Evolutionary conservation across 1,140 invertebrate species (phyloP), one percentile per base, ranked within the genome.

Genomic region (Drosophila nikananu): DNA sequence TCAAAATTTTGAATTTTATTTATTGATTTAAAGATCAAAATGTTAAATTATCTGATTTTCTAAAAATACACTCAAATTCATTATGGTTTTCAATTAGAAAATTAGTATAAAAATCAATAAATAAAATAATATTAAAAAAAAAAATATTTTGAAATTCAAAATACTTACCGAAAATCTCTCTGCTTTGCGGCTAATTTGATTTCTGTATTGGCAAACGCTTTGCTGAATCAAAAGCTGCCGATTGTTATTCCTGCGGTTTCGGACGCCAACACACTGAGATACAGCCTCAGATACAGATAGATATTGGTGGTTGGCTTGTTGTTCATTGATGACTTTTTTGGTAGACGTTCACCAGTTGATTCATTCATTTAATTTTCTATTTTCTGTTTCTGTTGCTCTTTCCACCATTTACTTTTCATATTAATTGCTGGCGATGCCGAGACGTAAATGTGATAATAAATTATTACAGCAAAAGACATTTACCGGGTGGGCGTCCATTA

Each of bases 391-490:
- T 49, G 51, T 37, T 57, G 21, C 54, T 57, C 37, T 35, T 60
- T 67, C 64, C 48, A 59, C 64, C 76, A 70, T 66, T 83, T 79
- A 66, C 76, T 83, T 80, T 86, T 87, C 63, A 76, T 86, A 89
- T 91, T 89, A 89, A 89, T 89, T 89, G 86, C 86, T 67, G 54
- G 41, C 77, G 61, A 79, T 80, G 76, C 75, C 61, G 65, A 80
- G 81, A 70, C 75, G 79, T 76, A 79, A 90, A 90, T 80, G 81
- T 80, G 82, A 86, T 90, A 90, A 90, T 90, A 90, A 90, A 90
- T 90, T 90, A 90, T 91, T 90, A 86, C 86, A 86, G 75, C 71
- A 73, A 81, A 84, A 77, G 71, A 80, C 80, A 74, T 77, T 81
- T 66, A 70, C 64, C 60, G 52, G 71, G 86, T 90, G 79, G 86